Evolutionary conservation across 2,888 invertebrate species (phyloP).

Genomic region (Listrodromus nycthemerus): DNA sequence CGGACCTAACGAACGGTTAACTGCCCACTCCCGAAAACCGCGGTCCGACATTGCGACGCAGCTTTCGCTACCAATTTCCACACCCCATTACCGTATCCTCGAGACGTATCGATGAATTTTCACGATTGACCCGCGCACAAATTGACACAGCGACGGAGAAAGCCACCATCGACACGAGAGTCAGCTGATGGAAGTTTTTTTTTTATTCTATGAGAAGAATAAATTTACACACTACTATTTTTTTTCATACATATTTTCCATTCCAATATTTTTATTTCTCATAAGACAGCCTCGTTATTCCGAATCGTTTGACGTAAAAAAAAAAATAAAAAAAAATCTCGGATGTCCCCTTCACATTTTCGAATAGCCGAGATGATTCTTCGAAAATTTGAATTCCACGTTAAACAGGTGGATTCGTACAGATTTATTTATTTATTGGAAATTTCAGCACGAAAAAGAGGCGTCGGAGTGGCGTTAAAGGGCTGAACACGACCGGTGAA

Average conservation of each 20-base stretch:
- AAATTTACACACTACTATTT: too few relatives aligned
- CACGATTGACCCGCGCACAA: not conserved
- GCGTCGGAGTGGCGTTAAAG: not conserved
- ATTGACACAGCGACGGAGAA: not conserved
- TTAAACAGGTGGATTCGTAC: not conserved
- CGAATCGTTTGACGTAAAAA: too few relatives aligned
- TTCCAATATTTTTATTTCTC: too few relatives aligned
- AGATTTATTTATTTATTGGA: not conserved
- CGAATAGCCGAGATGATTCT: too few relatives aligned
- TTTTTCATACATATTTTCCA: too few relatives aligned
- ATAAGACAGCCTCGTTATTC: too few relatives aligned
- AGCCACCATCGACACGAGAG: not conserved
- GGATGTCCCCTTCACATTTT: too few relatives aligned
- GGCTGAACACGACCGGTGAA: constrained; percentile 5
- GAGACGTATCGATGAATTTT: constrained; percentile 10
- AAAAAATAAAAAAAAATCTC: too few relatives aligned
- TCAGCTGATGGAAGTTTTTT: not conserved
- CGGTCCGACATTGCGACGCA: constrained; percentile 23
- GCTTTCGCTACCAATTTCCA: constrained; percentile 42
- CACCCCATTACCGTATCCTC: constrained; percentile 32
- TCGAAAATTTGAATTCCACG: not conserved
- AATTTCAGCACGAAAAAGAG: not conserved
- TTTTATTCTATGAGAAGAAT: too few relatives aligned
- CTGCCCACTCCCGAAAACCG: constrained; percentile 64
- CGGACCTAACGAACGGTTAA: constrained; percentile 79